Base-by-base conservation (phyloP, 2,113 vertebrate genomes). In the Falco punctatus region DNA sequence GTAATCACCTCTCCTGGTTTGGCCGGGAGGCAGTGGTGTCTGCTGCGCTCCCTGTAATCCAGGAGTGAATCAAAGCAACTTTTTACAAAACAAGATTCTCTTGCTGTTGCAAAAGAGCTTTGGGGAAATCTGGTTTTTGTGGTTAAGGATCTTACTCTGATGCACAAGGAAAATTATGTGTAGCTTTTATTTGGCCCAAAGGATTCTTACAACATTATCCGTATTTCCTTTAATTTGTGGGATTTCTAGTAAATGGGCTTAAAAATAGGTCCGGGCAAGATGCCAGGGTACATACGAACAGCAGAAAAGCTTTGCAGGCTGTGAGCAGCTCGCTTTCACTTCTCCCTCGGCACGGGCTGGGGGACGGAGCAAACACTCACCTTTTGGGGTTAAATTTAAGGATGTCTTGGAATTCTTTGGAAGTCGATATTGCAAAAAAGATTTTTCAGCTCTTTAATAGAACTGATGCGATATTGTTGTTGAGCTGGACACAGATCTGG, bases 171-270 rank as follows among this genome's bases (percentile, higher is more conserved):
- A 92, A 77, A 87, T 94, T 93, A 94, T 91, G 90, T 86, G 92
- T 73, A 94, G 96, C 96, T 97, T 97, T 98, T 96, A 97, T 98
- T 96, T 90, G 96, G 97, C 98, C 97, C 98, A 94, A 94, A 98
- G 97, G 98, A 98, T 98, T 97, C 98, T 98, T 97, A 94, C 98
- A 97, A 97, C 98, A 96, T 98, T 97, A 98, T 98, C 97, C 82
- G 74, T 97, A 97, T 98, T 98, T 98, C 98, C 98, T 98, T 98
- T 98, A 98, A 98, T 98, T 98, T 98, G 97, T 97, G 97, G 97
- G 97, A 98, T 98, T 98, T 98, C 98, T 98, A 98, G 98, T 98
- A 98, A 98, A 98, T 97, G 98, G 97, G 94, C 97, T 98, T 98
- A 98, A 98, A 98, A 98, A 98, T 98, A 98, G 98, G 97, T 91